phyloP scores from a whole-genome alignment of 2,113 vertebrate genomes.

The Acanthochromis polyacanthus region DNA sequence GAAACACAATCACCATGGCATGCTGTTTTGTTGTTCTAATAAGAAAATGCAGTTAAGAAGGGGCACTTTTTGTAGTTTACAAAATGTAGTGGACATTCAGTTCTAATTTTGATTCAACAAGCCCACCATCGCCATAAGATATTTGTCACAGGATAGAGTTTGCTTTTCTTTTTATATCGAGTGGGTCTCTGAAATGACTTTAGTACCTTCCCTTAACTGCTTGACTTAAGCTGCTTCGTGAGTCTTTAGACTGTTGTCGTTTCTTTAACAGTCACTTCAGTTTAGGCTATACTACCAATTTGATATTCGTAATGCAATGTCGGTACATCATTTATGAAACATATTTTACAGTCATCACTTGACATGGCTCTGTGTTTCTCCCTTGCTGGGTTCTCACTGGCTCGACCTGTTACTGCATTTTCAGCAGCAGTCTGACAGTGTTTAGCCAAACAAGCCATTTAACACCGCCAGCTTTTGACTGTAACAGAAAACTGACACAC shows the following conservation, averaged over 20 bases:
- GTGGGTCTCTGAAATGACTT: conserved; percentile 3
- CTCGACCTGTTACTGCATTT: not conserved
- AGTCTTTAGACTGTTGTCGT: not conserved
- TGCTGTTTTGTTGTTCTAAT: too few species aligned
- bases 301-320: too few species aligned
- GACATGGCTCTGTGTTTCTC: too few species aligned
- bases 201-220: not conserved
- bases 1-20: not conserved
- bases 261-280: not conserved
- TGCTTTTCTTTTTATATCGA: not conserved
- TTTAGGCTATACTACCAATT: too few species aligned
- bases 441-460: not conserved
- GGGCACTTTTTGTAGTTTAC: not conserved
- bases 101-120: not conserved
- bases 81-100: not conserved
- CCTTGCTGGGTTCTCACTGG: not conserved
- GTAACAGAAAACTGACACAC: not conserved
- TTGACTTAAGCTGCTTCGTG: not conserved
- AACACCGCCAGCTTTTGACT: not conserved
- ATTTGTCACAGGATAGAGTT: not conserved
- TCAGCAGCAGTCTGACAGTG: not conserved
- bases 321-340: too few species aligned
- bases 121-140: not conserved
- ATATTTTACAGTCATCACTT: too few species aligned
- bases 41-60: not conserved